phyloP scores from a whole-genome alignment of 2,888 invertebrate genomes.

The Trissonchulus latispiculum region DNA sequence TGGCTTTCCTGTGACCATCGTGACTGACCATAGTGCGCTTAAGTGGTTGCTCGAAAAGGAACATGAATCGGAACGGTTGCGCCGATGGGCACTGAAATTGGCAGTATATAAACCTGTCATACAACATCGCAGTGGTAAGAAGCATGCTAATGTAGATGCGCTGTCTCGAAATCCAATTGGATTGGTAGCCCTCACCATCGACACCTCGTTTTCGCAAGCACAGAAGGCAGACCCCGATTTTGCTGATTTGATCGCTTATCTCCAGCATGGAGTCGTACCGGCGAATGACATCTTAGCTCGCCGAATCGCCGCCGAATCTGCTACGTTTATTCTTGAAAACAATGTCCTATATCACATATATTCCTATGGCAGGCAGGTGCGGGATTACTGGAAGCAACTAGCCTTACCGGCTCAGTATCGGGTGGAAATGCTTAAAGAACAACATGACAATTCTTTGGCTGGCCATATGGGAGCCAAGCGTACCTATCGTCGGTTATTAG shows the following conservation, averaged over 20 bases:
- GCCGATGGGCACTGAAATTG: not conserved
- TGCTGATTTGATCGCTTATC: too few species aligned
- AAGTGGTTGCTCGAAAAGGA: slow-evolving; percentile 6
- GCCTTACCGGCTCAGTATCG: not conserved
- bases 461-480: slow-evolving; percentile 29
- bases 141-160: not conserved
- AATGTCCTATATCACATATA: too few species aligned
- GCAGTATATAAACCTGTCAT: not conserved
- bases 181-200: too few species aligned
- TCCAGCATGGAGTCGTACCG: too few species aligned
- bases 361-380: too few species aligned
- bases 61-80: not conserved
- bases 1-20: not conserved
- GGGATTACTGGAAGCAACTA: too few species aligned
- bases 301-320: too few species aligned
- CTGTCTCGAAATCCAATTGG: not conserved
- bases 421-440: not conserved
- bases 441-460: slow-evolving; percentile 20
- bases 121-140: not conserved
- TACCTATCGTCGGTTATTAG: slow-evolving; percentile 21
- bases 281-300: too few species aligned
- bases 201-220: too few species aligned
- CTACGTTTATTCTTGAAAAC: too few species aligned
- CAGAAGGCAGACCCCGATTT: too few species aligned
- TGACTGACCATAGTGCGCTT: slow-evolving; percentile 7